Evolutionary conservation across 2,113 vertebrate species (phyloP).

Genomic region (Castor canadensis): DNA sequence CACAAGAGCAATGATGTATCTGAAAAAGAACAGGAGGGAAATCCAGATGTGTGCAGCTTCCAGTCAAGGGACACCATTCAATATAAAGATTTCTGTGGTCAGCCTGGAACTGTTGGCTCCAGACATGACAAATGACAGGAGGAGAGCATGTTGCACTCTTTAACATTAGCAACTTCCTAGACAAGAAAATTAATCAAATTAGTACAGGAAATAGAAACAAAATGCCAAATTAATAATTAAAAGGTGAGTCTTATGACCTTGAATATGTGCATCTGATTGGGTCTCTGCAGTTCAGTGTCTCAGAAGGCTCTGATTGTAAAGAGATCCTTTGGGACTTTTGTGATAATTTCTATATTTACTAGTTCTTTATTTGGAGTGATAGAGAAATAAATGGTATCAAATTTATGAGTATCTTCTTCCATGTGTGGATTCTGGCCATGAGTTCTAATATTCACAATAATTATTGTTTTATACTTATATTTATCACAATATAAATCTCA

Average conservation of each 20-base stretch:
- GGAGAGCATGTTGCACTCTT: not conserved
- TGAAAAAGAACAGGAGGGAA: conserved; percentile 70
- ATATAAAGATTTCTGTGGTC: conserved; percentile 35
- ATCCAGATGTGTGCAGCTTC: too few relatives aligned
- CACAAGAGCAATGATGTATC: conserved; percentile 56
- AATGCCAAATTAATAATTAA: not conserved
- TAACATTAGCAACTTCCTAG: not conserved
- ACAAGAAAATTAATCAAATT: not conserved
- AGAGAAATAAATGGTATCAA: not conserved
- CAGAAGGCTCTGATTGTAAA: not conserved
- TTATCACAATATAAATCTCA: not conserved
- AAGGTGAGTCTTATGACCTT: not conserved
- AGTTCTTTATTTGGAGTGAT: not conserved
- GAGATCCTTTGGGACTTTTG: conserved; percentile 17
- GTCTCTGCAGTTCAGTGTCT: not conserved
- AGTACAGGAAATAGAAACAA: not conserved
- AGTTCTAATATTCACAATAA: not conserved
- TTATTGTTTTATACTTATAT: not conserved
- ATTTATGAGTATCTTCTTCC: not conserved
- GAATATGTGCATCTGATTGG: not conserved
- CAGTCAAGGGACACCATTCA: conserved; percentile 70
- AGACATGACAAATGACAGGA: conserved; percentile 3
- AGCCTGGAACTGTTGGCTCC: conserved; percentile 56
- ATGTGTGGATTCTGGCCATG: not conserved
- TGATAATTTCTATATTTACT: not conserved